Evolutionary conservation across 1,140 invertebrate species (phyloP).

Genomic region (Yoshiicerus persimilis): DNA sequence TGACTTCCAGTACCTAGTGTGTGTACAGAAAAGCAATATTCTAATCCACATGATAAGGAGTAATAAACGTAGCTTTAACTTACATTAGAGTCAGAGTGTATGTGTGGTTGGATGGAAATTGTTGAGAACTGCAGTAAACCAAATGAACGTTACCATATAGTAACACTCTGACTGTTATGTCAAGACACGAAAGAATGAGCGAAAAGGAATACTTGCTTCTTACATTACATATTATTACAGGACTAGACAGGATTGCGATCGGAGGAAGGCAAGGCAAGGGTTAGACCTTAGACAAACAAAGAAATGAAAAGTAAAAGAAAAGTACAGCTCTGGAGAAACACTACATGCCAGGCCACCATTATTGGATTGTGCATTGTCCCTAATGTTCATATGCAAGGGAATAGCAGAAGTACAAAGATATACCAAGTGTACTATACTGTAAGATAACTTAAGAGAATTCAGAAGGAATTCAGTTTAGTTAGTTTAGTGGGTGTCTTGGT

Average conservation of each 20-base stretch:
- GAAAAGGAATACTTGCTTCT: neutral
- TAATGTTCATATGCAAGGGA: too few species aligned
- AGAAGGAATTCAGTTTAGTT: neutral
- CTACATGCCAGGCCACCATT: neutral
- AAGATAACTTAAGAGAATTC: neutral
- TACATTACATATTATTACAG: neutral
- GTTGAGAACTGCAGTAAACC: neutral
- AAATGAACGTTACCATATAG: neutral
- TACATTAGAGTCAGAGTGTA: neutral
- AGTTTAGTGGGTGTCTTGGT: neutral
- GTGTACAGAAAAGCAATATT: neutral
- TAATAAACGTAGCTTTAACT: neutral
- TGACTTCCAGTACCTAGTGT: neutral
- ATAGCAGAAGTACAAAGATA: neutral
- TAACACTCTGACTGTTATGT: neutral
- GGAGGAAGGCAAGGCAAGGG: too few species aligned
- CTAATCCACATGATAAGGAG: conserved; percentile 3
- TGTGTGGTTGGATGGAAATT: neutral
- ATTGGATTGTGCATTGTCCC: neutral
- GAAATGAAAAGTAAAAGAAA: neutral
- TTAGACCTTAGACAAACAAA: neutral
- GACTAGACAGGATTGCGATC: too few species aligned
- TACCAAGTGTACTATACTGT: neutral
- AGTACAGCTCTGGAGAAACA: neutral
- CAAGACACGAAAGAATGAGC: neutral